Conservation (phyloP, 1,140 invertebrate species). For the Ips typographus region DNA sequence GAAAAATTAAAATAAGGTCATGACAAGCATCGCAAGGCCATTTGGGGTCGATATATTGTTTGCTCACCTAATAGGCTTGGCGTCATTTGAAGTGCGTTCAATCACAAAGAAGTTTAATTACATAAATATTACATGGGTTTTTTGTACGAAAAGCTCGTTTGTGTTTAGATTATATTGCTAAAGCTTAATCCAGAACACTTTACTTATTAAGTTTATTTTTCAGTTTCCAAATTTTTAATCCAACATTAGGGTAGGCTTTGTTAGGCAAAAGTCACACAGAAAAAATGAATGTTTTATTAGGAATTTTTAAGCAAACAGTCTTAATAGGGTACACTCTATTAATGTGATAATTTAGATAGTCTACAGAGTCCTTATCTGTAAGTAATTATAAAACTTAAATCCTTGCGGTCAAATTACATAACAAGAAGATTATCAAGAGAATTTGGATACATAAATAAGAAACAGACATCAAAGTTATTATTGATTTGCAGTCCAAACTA, state of each 20-base stretch:
- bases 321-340: background rate
- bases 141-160: background rate
- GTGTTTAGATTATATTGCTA: too few relatives aligned
- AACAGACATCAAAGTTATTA: background rate
- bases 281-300: too few relatives aligned
- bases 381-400: background rate
- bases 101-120: background rate
- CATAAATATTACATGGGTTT: background rate
- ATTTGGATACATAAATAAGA: background rate
- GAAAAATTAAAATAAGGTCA: background rate
- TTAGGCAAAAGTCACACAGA: too few relatives aligned
- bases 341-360: background rate
- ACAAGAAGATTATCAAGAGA: background rate
- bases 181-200: too few relatives aligned
- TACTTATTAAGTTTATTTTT: too few relatives aligned
- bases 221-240: too few relatives aligned
- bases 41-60: background rate
- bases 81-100: too few relatives aligned
- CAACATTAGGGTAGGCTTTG: too few relatives aligned
- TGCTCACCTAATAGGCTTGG: background rate
- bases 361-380: background rate
- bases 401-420: background rate
- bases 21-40: background rate
- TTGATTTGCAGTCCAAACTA: slow-evolving; percentile 11
- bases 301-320: background rate